Evolutionary conservation across 2,113 vertebrate genomes (phyloP).

Genomic region (Naja naja): DNA sequence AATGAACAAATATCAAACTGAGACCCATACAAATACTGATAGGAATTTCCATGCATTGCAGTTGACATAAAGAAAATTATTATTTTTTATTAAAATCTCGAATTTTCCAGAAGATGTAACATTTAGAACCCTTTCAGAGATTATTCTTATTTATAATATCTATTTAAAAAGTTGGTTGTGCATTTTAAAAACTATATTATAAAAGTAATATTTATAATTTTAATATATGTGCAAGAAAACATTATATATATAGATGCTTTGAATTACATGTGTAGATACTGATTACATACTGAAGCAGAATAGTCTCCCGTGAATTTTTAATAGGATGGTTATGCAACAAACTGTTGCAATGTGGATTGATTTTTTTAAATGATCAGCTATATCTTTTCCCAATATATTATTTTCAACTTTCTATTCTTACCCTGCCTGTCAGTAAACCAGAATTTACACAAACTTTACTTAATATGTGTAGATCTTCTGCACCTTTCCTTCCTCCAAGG

Average conservation of each 20-base stretch:
- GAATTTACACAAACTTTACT: neutral
- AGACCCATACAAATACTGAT: neutral
- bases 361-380: neutral
- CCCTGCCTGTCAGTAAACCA: neutral
- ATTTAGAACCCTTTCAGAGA: neutral
- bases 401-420: neutral
- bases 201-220: neutral
- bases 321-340: neutral
- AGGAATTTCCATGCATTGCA: neutral
- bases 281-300: neutral
- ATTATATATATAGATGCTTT: neutral
- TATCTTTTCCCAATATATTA: neutral
- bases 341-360: neutral
- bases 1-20: neutral
- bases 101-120: neutral
- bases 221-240: neutral
- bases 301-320: neutral
- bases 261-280: neutral
- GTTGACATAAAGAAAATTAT: neutral
- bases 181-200: neutral
- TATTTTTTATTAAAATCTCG: neutral
- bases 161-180: neutral
- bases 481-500: neutral
- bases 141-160: neutral
- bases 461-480: neutral